Conservation (phyloP, 2,888 invertebrate genomes). For the Heliconius ethilla region DNA sequence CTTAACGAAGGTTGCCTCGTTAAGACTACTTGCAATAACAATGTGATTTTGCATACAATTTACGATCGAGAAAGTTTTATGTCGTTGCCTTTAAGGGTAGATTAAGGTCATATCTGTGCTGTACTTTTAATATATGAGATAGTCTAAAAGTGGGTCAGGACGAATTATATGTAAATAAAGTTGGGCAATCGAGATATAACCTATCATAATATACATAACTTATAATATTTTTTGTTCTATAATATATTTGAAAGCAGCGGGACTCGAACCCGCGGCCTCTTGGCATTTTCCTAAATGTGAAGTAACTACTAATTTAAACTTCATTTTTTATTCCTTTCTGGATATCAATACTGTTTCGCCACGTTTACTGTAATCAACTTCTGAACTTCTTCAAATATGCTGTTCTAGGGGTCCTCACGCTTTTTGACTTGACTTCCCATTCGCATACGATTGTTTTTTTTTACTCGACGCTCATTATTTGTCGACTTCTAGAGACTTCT, state of each 20-base stretch:
- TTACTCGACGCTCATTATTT: neutral
- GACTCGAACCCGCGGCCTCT: neutral
- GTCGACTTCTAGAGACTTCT: too few relatives aligned
- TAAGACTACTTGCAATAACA: conserved; percentile 20
- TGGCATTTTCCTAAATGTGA: neutral
- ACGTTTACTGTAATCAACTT: neutral
- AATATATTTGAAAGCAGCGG: neutral
- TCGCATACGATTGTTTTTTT: neutral
- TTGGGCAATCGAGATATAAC: neutral
- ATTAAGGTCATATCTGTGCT: conserved; percentile 1
- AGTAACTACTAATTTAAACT: neutral
- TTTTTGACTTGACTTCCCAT: neutral
- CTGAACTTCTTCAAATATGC: neutral
- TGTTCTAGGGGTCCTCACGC: neutral
- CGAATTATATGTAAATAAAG: neutral
- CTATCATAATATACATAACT: neutral
- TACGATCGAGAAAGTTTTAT: conserved; percentile 17
- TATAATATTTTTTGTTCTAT: neutral
- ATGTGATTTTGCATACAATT: conserved; percentile 16
- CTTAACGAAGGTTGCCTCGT: conserved; percentile 13
- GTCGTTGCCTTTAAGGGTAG: conserved; percentile 8
- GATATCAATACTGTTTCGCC: neutral
- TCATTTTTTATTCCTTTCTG: neutral
- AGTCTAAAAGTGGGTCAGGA: neutral
- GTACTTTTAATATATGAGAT: neutral